A percentile compares a stretch with the other conserved stretches of the same genome.
Evolutionary conservation across 2,888 invertebrate genomes (phyloP).

Genomic region (Drosophila demipolita): DNA sequence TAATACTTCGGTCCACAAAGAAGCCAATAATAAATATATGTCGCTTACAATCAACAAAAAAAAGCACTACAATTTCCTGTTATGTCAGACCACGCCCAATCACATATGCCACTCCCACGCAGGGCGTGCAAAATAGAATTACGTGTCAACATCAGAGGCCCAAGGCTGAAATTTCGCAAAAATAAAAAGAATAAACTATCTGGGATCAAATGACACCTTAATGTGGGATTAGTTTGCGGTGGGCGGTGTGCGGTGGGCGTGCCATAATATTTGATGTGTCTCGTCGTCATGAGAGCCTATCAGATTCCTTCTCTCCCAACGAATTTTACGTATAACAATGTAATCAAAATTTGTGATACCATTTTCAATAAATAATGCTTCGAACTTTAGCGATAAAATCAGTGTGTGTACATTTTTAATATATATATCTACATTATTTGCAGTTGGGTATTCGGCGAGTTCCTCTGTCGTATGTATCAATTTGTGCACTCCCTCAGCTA

Average conservation of each 20-base stretch:
- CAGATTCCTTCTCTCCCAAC: no score
- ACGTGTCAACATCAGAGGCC: slow-evolving; percentile 52
- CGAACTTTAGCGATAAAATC: slow-evolving; percentile 19
- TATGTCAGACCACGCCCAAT: not conserved
- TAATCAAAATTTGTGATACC: not conserved
- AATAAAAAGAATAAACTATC: slow-evolving; percentile 38
- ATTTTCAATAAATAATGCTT: slow-evolving; percentile 9
- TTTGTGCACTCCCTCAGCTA: slow-evolving; percentile 95
- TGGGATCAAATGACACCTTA: slow-evolving; percentile 57
- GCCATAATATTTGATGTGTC: slow-evolving; percentile 52
- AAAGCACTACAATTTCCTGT: slow-evolving; percentile 38
- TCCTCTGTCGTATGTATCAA: slow-evolving; percentile 96
- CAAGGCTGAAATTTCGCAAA: slow-evolving; percentile 38
- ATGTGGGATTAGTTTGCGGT: slow-evolving; percentile 58
- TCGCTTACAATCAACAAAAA: slow-evolving; percentile 28
- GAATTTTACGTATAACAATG: not conserved
- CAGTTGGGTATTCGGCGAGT: slow-evolving; percentile 93
- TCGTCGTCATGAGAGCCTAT: slow-evolving; percentile 1
- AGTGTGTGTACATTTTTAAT: not conserved
- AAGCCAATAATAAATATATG: slow-evolving; percentile 5
- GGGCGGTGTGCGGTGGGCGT: slow-evolving; percentile 30
- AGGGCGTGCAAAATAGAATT: slow-evolving; percentile 46
- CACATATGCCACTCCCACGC: not conserved
- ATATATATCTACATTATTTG: slow-evolving; percentile 53
- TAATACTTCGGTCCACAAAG: slow-evolving; percentile 14